phyloP scores from a whole-genome alignment of 2,113 vertebrate species.

The Crypturellus undulatus region DNA sequence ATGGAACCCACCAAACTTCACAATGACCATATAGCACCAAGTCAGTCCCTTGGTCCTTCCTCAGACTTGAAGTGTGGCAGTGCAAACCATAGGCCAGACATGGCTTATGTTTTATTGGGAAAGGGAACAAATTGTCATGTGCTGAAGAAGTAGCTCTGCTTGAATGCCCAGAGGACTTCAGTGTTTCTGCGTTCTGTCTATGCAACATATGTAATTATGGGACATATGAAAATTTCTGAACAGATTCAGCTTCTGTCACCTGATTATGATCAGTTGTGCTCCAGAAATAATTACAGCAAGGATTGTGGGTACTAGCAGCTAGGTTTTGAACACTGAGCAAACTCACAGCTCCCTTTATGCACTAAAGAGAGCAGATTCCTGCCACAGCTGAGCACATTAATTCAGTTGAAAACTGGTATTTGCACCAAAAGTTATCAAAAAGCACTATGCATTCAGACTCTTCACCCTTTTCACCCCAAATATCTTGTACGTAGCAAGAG shows the following conservation, averaged over 20 bases:
- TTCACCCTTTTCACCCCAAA: background rate
- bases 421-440: fast-evolving
- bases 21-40: background rate
- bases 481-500: background rate
- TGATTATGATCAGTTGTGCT: background rate
- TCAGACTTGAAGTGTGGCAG: background rate
- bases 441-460: background rate
- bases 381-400: fast-evolving
- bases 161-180: background rate
- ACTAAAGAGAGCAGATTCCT: background rate
- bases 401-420: background rate
- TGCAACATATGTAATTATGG: background rate
- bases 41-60: background rate
- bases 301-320: background rate
- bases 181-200: background rate
- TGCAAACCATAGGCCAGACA: fast-evolving
- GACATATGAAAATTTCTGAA: background rate
- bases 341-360: background rate
- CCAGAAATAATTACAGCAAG: background rate
- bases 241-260: background rate
- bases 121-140: background rate
- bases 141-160: background rate
- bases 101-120: background rate
- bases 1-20: no score
- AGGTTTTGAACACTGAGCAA: background rate